These are phyloP conservation scores for Leptinotarsa undecemlineata DNA, from an alignment of 1,140 invertebrate genomes.

Conservation along the genomic window DNA sequence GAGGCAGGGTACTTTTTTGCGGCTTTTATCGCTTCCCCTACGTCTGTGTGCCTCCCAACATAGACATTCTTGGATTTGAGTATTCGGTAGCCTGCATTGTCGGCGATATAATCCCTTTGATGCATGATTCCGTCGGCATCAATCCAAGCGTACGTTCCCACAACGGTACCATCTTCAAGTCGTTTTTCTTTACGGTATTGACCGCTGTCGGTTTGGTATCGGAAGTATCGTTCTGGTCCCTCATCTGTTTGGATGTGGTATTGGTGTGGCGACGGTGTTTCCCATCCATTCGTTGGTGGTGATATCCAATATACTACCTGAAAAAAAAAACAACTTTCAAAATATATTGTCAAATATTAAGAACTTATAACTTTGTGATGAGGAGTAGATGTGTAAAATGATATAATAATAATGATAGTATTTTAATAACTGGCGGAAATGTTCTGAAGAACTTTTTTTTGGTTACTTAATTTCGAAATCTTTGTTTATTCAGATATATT, in stretches of 20 bases:
- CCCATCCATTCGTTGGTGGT: constrained; percentile 53
- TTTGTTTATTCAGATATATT: too few relatives aligned
- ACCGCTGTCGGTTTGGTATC: constrained; percentile 84
- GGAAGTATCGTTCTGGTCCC: constrained; percentile 81
- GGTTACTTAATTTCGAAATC: too few relatives aligned
- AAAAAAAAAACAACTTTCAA: constrained; percentile 14
- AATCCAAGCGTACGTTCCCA: constrained; percentile 80
- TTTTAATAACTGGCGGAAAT: too few relatives aligned
- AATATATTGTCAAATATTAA: too few relatives aligned
- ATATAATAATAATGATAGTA: too few relatives aligned
- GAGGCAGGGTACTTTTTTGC: constrained; percentile 71
- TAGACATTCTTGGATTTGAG: constrained; percentile 78
- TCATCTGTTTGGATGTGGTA: constrained; percentile 93
- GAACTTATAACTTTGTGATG: too few relatives aligned
- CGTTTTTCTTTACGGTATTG: constrained; percentile 87
- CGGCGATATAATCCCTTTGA: constrained; percentile 85
- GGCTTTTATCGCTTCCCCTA: constrained; percentile 68
- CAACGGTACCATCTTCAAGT: constrained; percentile 78
- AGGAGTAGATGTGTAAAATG: too few relatives aligned
- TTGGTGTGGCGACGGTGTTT: constrained; percentile 65
- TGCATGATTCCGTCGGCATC: constrained; percentile 79
- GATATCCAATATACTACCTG: constrained; percentile 32
- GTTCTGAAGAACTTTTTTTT: too few relatives aligned
- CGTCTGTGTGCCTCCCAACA: constrained; percentile 71
- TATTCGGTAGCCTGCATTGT: constrained; percentile 77